Percentiles rank a stretch among this genome's conserved stretches.
These are phyloP conservation scores for Pardalotus punctatus DNA, from an alignment of 2,113 vertebrate species.

Conservation along the genomic window DNA sequence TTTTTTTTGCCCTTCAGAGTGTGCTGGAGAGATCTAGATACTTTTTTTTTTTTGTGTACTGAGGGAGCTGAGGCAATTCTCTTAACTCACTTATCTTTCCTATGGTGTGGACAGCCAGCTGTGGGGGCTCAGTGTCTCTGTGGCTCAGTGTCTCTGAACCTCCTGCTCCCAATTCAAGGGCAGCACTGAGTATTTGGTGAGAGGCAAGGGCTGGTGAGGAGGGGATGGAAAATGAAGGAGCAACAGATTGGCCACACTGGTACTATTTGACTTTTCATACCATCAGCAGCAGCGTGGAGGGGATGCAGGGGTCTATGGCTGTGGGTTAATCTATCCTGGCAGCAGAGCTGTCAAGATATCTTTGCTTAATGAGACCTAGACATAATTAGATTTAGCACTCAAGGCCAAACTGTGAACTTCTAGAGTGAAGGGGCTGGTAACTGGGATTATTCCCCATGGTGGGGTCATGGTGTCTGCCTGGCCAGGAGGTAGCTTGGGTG, in stretches of 20 bases:
- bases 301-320: background rate
- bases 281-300: background rate
- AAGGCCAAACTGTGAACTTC: background rate
- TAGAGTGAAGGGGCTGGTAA: background rate
- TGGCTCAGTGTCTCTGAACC: background rate
- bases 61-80: background rate
- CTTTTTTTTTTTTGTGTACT: background rate
- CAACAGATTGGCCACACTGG: background rate
- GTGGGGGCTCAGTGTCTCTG: background rate
- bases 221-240: background rate
- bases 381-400: constrained; percentile 5
- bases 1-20: background rate
- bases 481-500: background rate
- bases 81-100: background rate
- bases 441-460: background rate
- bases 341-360: background rate
- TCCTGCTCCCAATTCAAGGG: background rate
- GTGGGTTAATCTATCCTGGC: background rate
- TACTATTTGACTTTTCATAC: background rate
- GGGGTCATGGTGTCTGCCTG: background rate
- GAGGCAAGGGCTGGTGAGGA: background rate
- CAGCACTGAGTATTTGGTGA: background rate
- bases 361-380: background rate
- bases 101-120: rapidly evolving
- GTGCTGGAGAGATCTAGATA: background rate